Percentiles rank a stretch among this genome's conserved stretches.
Conservation (phyloP, 2,888 invertebrate species). For the Morpho deidamia region DNA sequence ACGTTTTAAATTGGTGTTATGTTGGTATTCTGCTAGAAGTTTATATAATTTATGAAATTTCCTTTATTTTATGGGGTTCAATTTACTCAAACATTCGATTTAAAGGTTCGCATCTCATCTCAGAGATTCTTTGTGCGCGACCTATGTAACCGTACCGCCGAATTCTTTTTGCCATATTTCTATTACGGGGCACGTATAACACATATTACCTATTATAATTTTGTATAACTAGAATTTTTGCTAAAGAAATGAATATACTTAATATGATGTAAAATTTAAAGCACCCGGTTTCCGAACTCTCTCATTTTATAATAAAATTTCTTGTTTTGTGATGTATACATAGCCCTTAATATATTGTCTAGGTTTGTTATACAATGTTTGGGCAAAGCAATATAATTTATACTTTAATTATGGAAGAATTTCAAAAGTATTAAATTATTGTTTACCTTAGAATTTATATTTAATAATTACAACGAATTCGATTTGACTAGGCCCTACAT, state of each 20-base stretch:
- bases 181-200: conserved; percentile 8
- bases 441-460: conserved; percentile 54
- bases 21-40: conserved; percentile 46
- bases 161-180: not conserved
- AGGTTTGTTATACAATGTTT: conserved; percentile 53
- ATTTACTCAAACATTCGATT: not conserved
- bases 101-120: conserved; percentile 2
- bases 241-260: conserved; percentile 65
- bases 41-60: conserved; percentile 17
- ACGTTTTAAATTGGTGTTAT: conserved; percentile 71
- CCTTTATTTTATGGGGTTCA: conserved; percentile 4
- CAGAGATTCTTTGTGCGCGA: conserved; percentile 1
- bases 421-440: conserved; percentile 67
- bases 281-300: conserved; percentile 77
- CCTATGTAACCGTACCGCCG: not conserved
- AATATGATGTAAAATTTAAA: conserved; percentile 76
- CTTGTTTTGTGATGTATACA: conserved; percentile 57
- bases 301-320: conserved; percentile 73
- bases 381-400: conserved; percentile 59
- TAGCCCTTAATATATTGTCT: conserved; percentile 71
- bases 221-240: conserved; percentile 32
- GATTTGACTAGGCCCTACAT: conserved; percentile 73
- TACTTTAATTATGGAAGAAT: conserved; percentile 63
- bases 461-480: conserved; percentile 72
- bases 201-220: conserved; percentile 13